These are phyloP conservation scores for Trididemnum clinides DNA, from an alignment of 23 tunicate genomes.

Conservation along the genomic window DNA sequence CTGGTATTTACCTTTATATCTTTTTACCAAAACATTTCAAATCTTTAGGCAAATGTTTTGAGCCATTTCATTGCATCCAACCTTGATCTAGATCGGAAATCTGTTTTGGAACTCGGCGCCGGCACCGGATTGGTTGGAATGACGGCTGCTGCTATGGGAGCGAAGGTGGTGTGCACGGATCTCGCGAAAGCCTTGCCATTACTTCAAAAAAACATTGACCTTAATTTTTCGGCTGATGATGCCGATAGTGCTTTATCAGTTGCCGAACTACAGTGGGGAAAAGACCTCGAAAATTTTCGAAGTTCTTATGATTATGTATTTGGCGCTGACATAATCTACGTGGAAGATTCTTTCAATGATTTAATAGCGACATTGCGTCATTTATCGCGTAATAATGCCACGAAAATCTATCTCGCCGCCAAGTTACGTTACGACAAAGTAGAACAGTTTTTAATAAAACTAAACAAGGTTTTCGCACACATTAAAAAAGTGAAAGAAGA, in stretches of 20 bases:
- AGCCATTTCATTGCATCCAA: slow-evolving; percentile 36
- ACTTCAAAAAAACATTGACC: slow-evolving; percentile 61
- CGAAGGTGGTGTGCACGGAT: slow-evolving; percentile 77
- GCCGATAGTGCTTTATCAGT: slow-evolving; percentile 2
- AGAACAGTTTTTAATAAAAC: slow-evolving; percentile 40
- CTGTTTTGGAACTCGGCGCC: slow-evolving; percentile 84
- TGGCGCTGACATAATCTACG: slow-evolving; percentile 89
- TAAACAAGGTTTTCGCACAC: slow-evolving; percentile 32
- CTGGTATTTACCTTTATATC: too few species aligned
- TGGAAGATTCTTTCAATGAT: slow-evolving; percentile 57
- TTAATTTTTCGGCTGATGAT: slow-evolving; percentile 12
- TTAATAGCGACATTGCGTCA: slow-evolving; percentile 51
- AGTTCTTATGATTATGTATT: slow-evolving; percentile 51
- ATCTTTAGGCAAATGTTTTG: slow-evolving; percentile 65
- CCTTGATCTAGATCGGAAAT: slow-evolving; percentile 10
- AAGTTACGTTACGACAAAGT: slow-evolving; percentile 79
- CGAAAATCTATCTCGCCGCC: slow-evolving; percentile 52
- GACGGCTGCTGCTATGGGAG: slow-evolving; percentile 63
- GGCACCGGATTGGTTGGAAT: slow-evolving; percentile 95
- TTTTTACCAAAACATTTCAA: too few species aligned
- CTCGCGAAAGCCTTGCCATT: slow-evolving; percentile 65
- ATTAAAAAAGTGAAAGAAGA: slow-evolving; percentile 24
- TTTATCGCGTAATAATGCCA: slow-evolving; percentile 11
- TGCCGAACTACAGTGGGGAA: slow-evolving; percentile 74
- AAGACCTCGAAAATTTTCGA: background rate